Evolutionary conservation across 1,140 invertebrate genomes (phyloP).

Genomic region (Pseudomyrmex cubaensis): DNA sequence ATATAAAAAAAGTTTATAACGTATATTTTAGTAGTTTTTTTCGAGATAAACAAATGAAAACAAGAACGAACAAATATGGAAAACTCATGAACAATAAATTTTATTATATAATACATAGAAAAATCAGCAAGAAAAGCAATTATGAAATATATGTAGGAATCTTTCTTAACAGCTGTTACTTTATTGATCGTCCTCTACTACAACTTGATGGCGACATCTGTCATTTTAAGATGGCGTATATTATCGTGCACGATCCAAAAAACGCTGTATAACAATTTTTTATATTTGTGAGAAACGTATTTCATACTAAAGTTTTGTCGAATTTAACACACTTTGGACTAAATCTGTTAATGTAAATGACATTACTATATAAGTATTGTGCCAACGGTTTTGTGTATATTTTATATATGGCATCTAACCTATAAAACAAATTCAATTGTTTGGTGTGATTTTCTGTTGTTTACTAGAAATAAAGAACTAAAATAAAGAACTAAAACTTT

Average conservation of each 20-base stretch:
- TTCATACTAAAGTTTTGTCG: background rate
- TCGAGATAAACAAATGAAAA: background rate
- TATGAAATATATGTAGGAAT: background rate
- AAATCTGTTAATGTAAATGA: constrained; percentile 7
- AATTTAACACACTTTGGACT: background rate
- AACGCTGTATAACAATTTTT: background rate
- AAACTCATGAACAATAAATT: too few species aligned
- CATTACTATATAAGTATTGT: background rate
- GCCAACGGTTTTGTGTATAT: background rate
- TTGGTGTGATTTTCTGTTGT: background rate
- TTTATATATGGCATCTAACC: constrained; percentile 33
- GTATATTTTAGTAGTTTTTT: background rate
- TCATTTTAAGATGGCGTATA: constrained; percentile 11
- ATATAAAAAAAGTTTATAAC: background rate
- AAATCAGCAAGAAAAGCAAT: background rate
- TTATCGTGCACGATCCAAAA: background rate
- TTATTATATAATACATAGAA: background rate
- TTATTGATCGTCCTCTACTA: too few species aligned
- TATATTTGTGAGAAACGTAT: background rate
- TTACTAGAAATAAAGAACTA: background rate
- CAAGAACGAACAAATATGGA: too few species aligned
- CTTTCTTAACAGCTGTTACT: constrained; percentile 27
- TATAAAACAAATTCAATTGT: background rate
- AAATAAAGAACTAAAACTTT: too few species aligned
- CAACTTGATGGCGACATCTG: background rate